Evolutionary conservation across 2,113 vertebrate species (phyloP).

Genomic region (Mixornis gularis): DNA sequence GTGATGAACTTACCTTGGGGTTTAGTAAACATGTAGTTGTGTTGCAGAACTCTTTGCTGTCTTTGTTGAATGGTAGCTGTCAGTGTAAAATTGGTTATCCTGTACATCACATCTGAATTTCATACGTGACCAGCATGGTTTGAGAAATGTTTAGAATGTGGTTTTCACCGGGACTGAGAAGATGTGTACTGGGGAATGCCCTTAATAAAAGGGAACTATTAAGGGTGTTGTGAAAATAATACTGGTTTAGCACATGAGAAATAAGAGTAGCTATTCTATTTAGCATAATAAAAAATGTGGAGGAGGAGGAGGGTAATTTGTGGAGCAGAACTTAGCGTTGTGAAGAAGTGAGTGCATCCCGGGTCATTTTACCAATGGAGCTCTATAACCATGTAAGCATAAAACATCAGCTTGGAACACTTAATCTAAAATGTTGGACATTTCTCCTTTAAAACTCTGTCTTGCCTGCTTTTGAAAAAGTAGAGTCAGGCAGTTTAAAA

Average conservation of each 20-base stretch:
- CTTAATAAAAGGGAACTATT: not conserved
- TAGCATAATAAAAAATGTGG: not conserved
- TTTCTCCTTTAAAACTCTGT: not conserved
- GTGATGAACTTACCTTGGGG: not conserved
- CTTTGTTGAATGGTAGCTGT: not conserved
- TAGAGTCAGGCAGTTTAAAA: not conserved
- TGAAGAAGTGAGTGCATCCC: not conserved
- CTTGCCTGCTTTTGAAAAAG: not conserved
- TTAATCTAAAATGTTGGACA: not conserved
- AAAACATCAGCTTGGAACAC: not conserved
- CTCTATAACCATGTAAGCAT: not conserved
- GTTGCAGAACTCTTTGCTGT: not conserved
- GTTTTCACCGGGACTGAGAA: not conserved
- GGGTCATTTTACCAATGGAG: not conserved
- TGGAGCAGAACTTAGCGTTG: not conserved
- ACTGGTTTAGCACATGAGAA: not conserved
- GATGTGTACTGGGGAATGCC: not conserved
- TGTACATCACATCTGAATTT: not conserved
- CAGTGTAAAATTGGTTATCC: not conserved
- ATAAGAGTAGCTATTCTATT: not conserved
- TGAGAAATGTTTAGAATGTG: not conserved
- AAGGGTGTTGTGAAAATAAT: not conserved
- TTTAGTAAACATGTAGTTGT: not conserved
- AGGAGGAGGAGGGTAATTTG: not conserved
- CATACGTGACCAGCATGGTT: not conserved